phyloP scores from a whole-genome alignment of 1,140 invertebrate species.

The Nixonia krombeini region DNA sequence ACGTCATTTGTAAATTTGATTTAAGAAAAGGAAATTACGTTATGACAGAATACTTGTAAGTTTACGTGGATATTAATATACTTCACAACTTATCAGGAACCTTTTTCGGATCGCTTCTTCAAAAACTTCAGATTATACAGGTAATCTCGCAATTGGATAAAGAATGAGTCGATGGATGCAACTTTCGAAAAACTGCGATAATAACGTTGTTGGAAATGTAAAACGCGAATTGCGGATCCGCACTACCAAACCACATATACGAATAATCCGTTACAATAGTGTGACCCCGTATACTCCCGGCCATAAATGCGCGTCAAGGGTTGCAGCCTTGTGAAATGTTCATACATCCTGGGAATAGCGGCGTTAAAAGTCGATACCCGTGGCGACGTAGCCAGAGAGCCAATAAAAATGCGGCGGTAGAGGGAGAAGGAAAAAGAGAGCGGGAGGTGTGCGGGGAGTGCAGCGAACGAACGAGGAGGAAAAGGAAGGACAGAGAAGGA shows the following conservation, averaged over 20 bases:
- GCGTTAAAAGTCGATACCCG: conserved; percentile 24
- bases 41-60: too few relatives aligned
- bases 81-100: too few relatives aligned
- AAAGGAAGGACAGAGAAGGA: conserved; percentile 10
- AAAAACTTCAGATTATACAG: too few relatives aligned
- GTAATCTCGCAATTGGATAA: too few relatives aligned
- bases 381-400: conserved; percentile 13
- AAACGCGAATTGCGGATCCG: too few relatives aligned
- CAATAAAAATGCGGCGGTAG: conserved; percentile 16
- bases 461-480: neutral
- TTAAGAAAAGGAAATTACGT: too few relatives aligned
- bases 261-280: conserved; percentile 3
- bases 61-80: too few relatives aligned
- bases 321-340: conserved; percentile 16
- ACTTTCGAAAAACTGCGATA: too few relatives aligned
- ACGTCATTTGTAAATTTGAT: too few relatives aligned
- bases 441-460: neutral
- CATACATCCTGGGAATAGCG: conserved; percentile 8
- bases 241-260: neutral
- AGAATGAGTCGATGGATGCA: too few relatives aligned
- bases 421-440: conserved; percentile 1
- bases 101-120: too few relatives aligned
- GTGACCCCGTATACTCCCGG: conserved; percentile 6
- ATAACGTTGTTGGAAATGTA: too few relatives aligned
- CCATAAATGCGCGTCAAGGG: conserved; percentile 14